Conservation (phyloP, 2,888 invertebrate genomes). For the Nephrotoma flavescens region DNA sequence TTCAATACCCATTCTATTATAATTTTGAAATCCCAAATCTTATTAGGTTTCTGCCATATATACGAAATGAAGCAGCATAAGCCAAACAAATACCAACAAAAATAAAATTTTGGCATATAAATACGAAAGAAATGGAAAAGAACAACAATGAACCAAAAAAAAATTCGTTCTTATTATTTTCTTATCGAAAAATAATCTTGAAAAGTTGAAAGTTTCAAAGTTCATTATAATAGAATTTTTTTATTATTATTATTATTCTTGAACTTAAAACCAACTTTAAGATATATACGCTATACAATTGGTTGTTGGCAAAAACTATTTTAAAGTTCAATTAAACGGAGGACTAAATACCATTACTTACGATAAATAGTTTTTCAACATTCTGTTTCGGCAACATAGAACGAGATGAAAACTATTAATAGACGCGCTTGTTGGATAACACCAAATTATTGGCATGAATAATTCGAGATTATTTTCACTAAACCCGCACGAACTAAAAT, state of each 20-base stretch:
- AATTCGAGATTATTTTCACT: no score
- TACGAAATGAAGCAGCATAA: neutral
- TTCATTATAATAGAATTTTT: neutral
- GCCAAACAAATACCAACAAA: neutral
- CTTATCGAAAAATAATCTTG: neutral
- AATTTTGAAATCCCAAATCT: neutral
- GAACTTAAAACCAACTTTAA: neutral
- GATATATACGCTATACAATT: neutral
- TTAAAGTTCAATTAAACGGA: neutral
- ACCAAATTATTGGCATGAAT: no score
- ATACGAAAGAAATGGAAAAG: neutral
- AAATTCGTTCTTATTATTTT: neutral
- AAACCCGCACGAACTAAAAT: no score
- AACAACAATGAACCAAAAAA: neutral
- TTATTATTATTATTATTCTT: neutral
- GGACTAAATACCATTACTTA: no score
- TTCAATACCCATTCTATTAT: neutral
- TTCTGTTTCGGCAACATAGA: no score
- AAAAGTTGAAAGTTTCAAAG: neutral
- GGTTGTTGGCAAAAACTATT: neutral
- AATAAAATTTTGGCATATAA: neutral
- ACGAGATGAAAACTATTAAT: no score
- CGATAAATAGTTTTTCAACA: no score
- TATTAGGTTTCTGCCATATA: neutral
- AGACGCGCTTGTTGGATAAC: no score